Evolutionary conservation across 2,888 invertebrate species (phyloP).

Genomic region (Anoplius nigerrimus): DNA sequence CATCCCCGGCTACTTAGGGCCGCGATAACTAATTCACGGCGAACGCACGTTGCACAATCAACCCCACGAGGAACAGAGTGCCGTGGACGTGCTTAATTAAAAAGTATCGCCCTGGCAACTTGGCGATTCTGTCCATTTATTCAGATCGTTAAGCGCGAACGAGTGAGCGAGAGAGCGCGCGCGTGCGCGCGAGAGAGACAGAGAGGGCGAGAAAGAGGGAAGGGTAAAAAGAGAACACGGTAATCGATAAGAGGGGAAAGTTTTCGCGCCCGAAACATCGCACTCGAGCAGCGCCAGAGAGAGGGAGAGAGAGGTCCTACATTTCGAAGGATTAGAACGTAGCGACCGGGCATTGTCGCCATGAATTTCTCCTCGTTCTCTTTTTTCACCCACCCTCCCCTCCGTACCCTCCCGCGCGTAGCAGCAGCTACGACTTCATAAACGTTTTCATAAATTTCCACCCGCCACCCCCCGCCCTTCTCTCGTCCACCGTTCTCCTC

Average conservation of each 20-base stretch:
- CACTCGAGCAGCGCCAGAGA: neutral
- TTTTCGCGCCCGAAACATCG: too few relatives aligned
- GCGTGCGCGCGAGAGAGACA: slow-evolving; percentile 1
- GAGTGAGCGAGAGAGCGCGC: slow-evolving; percentile 6
- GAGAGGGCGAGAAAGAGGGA: neutral
- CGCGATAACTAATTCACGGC: too few relatives aligned
- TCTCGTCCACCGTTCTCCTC: too few relatives aligned
- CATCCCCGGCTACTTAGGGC: too few relatives aligned
- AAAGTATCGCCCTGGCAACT: too few relatives aligned
- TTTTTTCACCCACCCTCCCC: neutral
- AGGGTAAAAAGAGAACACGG: neutral
- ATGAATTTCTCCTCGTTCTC: slow-evolving; percentile 36
- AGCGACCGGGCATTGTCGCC: slow-evolving; percentile 38
- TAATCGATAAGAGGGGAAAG: neutral
- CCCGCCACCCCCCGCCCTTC: slow-evolving; percentile 8
- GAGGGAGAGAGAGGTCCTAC: slow-evolving; percentile 24
- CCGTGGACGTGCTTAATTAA: too few relatives aligned
- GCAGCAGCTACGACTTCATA: slow-evolving; percentile 47
- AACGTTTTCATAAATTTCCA: slow-evolving; percentile 58
- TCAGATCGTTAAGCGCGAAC: neutral
- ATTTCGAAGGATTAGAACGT: slow-evolving; percentile 46
- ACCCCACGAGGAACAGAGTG: too few relatives aligned
- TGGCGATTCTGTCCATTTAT: too few relatives aligned
- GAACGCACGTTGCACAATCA: too few relatives aligned
- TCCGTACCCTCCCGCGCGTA: neutral